phyloP scores from a whole-genome alignment of 92 coral and sea anemone species.

The Palythoa caribaeorum region DNA sequence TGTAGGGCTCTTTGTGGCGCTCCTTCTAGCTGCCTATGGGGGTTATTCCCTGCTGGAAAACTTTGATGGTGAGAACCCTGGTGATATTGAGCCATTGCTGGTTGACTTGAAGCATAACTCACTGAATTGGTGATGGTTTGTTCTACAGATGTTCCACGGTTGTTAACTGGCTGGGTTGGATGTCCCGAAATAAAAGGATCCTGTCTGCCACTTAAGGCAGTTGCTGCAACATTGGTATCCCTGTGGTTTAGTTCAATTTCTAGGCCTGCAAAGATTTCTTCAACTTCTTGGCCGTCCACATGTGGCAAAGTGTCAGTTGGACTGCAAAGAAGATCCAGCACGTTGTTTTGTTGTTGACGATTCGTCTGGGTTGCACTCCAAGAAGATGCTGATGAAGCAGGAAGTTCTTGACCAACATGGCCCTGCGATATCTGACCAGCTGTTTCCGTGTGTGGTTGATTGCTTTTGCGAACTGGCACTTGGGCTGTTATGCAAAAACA shows the following conservation, averaged over 20 bases:
- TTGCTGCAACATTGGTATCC: slow-evolving; percentile 46
- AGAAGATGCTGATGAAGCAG: slow-evolving; percentile 53
- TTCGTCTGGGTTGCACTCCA: slow-evolving; percentile 69
- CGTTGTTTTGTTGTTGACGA: slow-evolving; percentile 77
- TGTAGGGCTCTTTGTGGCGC: slow-evolving; percentile 16
- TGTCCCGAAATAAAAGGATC: slow-evolving; percentile 46
- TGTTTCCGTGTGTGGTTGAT: slow-evolving; percentile 18
- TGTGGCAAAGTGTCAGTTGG: slow-evolving; percentile 87
- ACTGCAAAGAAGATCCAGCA: slow-evolving; percentile 81
- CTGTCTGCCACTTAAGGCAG: slow-evolving; percentile 72
- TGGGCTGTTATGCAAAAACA: neutral
- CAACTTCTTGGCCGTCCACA: slow-evolving; percentile 97
- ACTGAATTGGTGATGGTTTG: slow-evolving; percentile 42
- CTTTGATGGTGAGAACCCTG: slow-evolving; percentile 46
- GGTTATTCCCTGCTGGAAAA: slow-evolving; percentile 40
- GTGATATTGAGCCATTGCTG: slow-evolving; percentile 46
- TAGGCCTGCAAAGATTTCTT: slow-evolving; percentile 93
- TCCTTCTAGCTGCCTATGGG: slow-evolving; percentile 31
- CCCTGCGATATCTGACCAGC: slow-evolving; percentile 24
- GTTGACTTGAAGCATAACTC: slow-evolving; percentile 55
- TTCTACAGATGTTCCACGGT: slow-evolving; percentile 55
- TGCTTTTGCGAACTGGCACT: slow-evolving; percentile 21
- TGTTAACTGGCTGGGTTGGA: slow-evolving; percentile 42
- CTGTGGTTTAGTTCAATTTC: slow-evolving; percentile 86
- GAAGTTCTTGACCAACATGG: slow-evolving; percentile 20